These are phyloP conservation scores for Ceratothoa steindachneri DNA, from an alignment of 2,888 invertebrate species.

Conservation along the genomic window DNA sequence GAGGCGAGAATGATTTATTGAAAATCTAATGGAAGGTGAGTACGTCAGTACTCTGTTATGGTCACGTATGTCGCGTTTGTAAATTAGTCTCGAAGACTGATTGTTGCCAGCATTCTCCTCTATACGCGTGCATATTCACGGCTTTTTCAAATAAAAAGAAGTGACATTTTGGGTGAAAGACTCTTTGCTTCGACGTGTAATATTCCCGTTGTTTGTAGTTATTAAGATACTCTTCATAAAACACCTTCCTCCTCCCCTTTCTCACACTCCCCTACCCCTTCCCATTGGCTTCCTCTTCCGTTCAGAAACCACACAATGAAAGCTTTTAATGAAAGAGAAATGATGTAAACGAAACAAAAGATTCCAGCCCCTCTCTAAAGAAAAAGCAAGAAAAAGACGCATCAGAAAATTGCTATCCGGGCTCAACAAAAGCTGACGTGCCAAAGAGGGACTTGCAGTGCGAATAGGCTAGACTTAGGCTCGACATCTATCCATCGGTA, in stretches of 20 bases:
- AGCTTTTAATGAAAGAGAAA: not conserved
- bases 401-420: not conserved
- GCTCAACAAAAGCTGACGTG: not conserved
- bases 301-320: not conserved
- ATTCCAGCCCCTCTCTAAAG: not conserved
- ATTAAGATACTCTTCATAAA: not conserved
- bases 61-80: too few species aligned
- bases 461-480: not conserved
- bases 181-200: not conserved
- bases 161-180: not conserved
- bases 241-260: not conserved
- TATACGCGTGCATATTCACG: too few species aligned
- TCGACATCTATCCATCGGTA: too few species aligned
- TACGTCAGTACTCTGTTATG: too few species aligned
- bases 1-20: too few species aligned
- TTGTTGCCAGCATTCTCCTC: too few species aligned
- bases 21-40: too few species aligned
- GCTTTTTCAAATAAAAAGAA: not conserved
- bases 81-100: too few species aligned
- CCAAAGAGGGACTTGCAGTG: not conserved
- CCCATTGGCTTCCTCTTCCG: not conserved
- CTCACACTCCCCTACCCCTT: not conserved
- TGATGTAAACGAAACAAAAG: not conserved
- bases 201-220: not conserved
- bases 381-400: not conserved